Evolutionary conservation across 1,140 invertebrate genomes (phyloP), one percentile per base, ranked within the genome.

Genomic region (Drosophila santomea): DNA sequence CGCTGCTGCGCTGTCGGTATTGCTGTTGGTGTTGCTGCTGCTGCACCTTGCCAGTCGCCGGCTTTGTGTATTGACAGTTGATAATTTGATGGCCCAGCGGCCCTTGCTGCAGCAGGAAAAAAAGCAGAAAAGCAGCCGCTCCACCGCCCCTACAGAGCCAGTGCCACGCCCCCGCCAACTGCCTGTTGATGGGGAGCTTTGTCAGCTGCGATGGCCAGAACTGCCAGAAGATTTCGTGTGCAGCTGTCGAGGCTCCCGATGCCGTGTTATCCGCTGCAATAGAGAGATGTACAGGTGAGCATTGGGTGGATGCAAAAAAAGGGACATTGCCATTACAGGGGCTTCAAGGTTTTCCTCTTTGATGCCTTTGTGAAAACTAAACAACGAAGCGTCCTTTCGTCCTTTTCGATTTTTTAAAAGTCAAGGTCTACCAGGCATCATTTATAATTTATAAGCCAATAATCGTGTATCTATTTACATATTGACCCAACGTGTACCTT

Each of bases 71-170:
- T 89, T 89, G 84, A 75, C 80, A 84, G 80, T 78, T 80, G 84
- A 80, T 90, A 89, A 89, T 89, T 89, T 89, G 84, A 89, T 89
- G 84, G 80, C 73, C 66, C 56, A 64, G 58, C 68, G 64, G 78
- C 14, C 64, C 45, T 14, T 56, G 44, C 15, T 48, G 41, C 55
- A 67, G 41, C 3, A 23, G 15, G 3, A 45, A 11, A 12, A 51
- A 4, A 6, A 51, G 28, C 8, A 51, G 28, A 17, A 35, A 6
- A 3, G 47, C 47, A 1, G 48, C 15, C n/a, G 28, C 48, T 15
- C 47, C 77, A 51, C 50, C 64, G 58, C 51, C 48, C 48, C 48
- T 28, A n/a, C 48, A 51, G 8, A 51, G 15, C 48, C 48, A 51
- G 48, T 55, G 81, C 52, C 64, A 78, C 72, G 58, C 76, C 83